A percentile compares a stretch with the other conserved stretches of the same genome.
Conservation (phyloP, 2,888 invertebrate species). For the Mesoligia furuncula region DNA sequence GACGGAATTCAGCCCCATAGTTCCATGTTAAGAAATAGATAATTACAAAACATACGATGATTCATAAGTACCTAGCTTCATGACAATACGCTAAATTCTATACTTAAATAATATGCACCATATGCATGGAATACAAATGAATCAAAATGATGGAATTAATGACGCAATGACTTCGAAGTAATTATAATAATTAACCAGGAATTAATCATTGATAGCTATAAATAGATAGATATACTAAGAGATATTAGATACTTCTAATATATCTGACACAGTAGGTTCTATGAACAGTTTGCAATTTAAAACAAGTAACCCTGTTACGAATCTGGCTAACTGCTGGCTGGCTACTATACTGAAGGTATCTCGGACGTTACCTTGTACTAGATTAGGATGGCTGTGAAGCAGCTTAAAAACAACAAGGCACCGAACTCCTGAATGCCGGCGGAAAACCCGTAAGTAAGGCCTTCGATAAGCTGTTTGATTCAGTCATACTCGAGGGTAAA, state of each 20-base stretch:
- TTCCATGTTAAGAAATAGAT: not conserved
- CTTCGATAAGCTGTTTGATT: no score
- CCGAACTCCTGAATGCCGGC: no score
- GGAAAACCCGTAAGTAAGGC: no score
- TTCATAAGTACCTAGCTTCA: not conserved
- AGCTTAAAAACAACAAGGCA: no score
- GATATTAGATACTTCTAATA: not conserved
- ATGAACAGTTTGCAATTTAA: no score
- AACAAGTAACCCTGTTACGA: no score
- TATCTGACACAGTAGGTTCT: not conserved
- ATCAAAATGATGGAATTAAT: slow-evolving; percentile 12
- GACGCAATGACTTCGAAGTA: slow-evolving; percentile 12
- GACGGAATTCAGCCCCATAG: not conserved
- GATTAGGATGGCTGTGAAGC: no score
- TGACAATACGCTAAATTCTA: not conserved
- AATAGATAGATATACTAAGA: not conserved
- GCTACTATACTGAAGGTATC: no score
- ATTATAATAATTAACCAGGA: slow-evolving; percentile 19
- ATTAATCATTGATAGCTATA: not conserved
- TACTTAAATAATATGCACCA: not conserved
- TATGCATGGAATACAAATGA: slow-evolving; percentile 4
- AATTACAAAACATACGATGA: not conserved
- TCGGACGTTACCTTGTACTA: no score
- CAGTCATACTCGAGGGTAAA: no score
- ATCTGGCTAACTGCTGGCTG: no score